A percentile compares a stretch with the other conserved stretches of the same genome.
Evolutionary conservation across 2,888 invertebrate genomes (phyloP).

Genomic region (Chelonus formosanus): DNA sequence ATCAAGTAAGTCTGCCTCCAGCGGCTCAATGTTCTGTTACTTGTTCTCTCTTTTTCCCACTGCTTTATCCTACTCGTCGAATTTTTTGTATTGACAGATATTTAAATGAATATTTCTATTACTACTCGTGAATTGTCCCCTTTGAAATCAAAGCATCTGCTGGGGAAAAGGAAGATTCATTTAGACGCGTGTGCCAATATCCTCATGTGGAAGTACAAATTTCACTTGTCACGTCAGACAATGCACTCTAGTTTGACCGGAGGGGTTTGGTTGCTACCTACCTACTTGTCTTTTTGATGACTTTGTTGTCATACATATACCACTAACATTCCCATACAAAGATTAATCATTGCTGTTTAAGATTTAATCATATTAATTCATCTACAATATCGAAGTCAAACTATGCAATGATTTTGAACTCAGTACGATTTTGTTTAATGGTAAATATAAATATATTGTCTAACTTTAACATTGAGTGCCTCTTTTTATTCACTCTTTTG

Average conservation of each 20-base stretch:
- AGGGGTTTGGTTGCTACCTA: conserved; percentile 35
- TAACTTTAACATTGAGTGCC: too few relatives aligned
- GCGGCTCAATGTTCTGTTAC: conserved; percentile 30
- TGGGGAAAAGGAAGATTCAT: conserved; percentile 50
- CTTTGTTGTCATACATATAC: conserved; percentile 40
- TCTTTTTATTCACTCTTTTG: conserved; percentile 11
- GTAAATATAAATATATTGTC: conserved; percentile 44
- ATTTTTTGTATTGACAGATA: conserved; percentile 62
- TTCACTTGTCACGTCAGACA: conserved; percentile 56
- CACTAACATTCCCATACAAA: conserved; percentile 15
- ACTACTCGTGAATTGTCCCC: conserved; percentile 51
- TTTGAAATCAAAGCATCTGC: conserved; percentile 59
- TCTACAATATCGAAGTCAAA: too few relatives aligned
- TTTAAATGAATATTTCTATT: conserved; percentile 63
- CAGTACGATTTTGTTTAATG: too few relatives aligned
- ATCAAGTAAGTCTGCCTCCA: conserved; percentile 15
- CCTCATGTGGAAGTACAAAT: conserved; percentile 49
- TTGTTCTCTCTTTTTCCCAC: conserved; percentile 33
- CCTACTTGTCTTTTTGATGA: conserved; percentile 42
- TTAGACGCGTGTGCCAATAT: conserved; percentile 54
- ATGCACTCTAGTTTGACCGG: conserved; percentile 43
- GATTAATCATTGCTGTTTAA: not conserved
- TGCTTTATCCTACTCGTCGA: conserved; percentile 43
- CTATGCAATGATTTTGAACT: too few relatives aligned
- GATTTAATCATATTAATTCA: too few relatives aligned